Evolutionary conservation across 2,888 invertebrate genomes (phyloP), one percentile per base, ranked within the genome.

Genomic region (Plutella xylostella): DNA sequence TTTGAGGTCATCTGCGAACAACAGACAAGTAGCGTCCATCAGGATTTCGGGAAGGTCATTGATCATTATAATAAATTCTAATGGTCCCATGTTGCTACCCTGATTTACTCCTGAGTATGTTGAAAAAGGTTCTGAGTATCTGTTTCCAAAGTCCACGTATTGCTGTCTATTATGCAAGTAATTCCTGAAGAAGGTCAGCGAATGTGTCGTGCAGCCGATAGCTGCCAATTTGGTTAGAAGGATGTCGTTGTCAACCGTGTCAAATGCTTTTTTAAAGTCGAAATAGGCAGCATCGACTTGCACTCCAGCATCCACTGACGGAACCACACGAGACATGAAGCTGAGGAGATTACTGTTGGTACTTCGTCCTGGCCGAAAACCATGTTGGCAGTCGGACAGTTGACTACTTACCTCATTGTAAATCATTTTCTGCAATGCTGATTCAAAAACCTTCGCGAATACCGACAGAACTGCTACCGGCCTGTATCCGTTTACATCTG

Each of bases 241-340:
- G 14, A 39, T 25, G 22, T 39, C 39, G 22, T 39, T 39, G 21
- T 25, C 21, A n/a, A 39, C 39, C n/a, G 25, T 25, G 17, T 39
- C 25, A 11, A 39, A 39, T 5, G 39, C 39, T 22, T 39, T 39
- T 25, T 22, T n/a, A 22, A 22, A 39, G 14, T 39, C 39, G 22
- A 21, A 39, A 15, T 39, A 39, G 15, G 15, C 39, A 2, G 22
- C 39, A 39, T 39, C 39, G n/a, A 39, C 19, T 35, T 7, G 35
- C 7, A 18, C 35, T 19, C 35, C 35, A 19, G 19, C 18, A 18
- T 18, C 35, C 7, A 35, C 35, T 12, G 35, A 18, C n/a, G 35
- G 35, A 9, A 35, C 9, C 12, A 35, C 11, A 5, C n/a, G 17
- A 18, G 18, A 18, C 4, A 35, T 35, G 7, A 35, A 19, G 4